Conservation (phyloP, 2,113 vertebrate species). For the Amphiprion ocellaris region DNA sequence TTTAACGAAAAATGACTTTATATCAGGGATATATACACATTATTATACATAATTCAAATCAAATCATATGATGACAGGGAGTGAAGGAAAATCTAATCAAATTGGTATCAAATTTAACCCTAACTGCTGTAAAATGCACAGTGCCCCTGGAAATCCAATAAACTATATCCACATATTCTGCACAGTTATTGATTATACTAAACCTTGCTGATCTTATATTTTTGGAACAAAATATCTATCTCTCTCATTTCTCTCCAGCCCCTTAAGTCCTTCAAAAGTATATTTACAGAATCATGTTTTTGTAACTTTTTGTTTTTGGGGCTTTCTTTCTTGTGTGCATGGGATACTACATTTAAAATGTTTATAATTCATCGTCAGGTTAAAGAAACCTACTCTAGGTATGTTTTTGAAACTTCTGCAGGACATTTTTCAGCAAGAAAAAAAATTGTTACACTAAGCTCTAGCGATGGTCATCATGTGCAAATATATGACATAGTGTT, state of each 20-base stretch:
- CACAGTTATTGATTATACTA: neutral
- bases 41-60: too few species aligned
- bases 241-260: too few species aligned
- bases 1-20: neutral
- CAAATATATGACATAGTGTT: constrained; percentile 46
- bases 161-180: neutral
- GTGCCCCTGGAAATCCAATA: neutral
- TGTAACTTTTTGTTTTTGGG: neutral
- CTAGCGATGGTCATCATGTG: constrained; percentile 55
- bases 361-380: neutral
- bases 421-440: constrained; percentile 24
- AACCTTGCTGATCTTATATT: neutral
- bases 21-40: neutral
- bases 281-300: neutral
- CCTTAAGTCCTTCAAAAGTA: neutral
- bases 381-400: neutral
- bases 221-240: too few species aligned
- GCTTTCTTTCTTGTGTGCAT: neutral
- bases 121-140: neutral
- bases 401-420: constrained; percentile 35
- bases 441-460: constrained; percentile 34
- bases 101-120: neutral
- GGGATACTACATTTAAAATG: neutral
- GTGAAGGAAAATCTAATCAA: neutral
- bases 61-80: too few species aligned